Percentiles rank a stretch among this genome's conserved stretches.
These are phyloP conservation scores for Carlito syrichta DNA, from an alignment of 2,113 vertebrate species.

Conservation along the genomic window DNA sequence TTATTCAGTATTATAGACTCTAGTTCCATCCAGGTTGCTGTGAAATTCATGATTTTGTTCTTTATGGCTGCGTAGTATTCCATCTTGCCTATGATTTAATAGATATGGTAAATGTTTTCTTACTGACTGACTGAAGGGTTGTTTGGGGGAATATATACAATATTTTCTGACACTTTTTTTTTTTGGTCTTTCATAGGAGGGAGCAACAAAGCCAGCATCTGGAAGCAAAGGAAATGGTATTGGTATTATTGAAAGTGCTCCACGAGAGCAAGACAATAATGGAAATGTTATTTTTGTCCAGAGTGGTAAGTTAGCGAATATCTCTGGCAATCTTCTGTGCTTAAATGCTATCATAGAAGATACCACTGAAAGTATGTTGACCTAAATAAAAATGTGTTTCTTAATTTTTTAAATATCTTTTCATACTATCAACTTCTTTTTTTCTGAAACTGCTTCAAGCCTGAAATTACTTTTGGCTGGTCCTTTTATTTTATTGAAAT, in stretches of 20 bases:
- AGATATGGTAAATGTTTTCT: background rate
- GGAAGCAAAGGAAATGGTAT: slow-evolving; percentile 49
- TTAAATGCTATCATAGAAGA: background rate
- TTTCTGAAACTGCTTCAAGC: background rate
- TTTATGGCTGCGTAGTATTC: too few relatives aligned
- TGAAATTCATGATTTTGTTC: too few relatives aligned
- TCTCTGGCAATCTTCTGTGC: background rate
- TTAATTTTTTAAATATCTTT: background rate
- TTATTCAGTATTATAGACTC: too few relatives aligned
- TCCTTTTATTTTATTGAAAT: background rate
- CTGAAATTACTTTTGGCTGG: background rate
- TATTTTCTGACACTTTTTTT: background rate
- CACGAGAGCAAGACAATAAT: slow-evolving; percentile 4
- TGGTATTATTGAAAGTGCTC: slow-evolving; percentile 16
- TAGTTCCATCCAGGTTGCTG: too few relatives aligned
- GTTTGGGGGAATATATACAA: background rate
- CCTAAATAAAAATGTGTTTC: background rate
- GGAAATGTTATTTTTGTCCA: background rate
- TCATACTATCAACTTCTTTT: background rate
- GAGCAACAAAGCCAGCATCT: slow-evolving; percentile 59
- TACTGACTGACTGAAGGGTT: background rate
- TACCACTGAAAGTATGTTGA: background rate
- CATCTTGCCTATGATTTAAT: background rate
- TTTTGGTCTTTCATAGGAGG: slow-evolving; percentile 73
- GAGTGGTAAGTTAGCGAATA: background rate